Conservation (phyloP, 92 coral and sea anemone species). For the Heliopora coerulea region DNA sequence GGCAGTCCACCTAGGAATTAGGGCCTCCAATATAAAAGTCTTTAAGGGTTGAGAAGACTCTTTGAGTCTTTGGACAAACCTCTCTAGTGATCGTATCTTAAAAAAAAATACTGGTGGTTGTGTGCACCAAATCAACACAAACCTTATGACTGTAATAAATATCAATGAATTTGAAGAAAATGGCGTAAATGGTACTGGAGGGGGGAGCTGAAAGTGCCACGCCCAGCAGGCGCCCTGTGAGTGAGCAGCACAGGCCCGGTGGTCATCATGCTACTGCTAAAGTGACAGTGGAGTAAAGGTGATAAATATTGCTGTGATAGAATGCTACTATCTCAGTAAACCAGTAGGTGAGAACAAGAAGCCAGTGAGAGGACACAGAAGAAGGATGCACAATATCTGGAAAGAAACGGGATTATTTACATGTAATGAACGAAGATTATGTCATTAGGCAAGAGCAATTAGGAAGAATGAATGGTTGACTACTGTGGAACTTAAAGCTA, state of each 20-base stretch:
- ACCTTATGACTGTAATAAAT: too few relatives aligned
- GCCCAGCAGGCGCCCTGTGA: conserved; percentile 44
- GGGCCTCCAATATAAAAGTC: too few relatives aligned
- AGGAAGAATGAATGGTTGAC: conserved; percentile 35
- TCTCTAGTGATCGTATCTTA: too few relatives aligned
- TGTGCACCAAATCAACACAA: too few relatives aligned
- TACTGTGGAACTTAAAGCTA: too few relatives aligned
- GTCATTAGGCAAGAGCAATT: conserved; percentile 10
- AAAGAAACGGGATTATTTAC: conserved; percentile 26
- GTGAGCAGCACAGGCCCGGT: conserved; percentile 46
- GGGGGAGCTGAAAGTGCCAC: conserved; percentile 41
- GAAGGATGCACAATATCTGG: conserved; percentile 29
- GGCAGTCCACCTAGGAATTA: too few relatives aligned
- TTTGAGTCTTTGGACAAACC: too few relatives aligned
- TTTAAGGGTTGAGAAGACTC: too few relatives aligned
- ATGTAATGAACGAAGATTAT: conserved; percentile 20
- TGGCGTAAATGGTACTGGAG: conserved; percentile 44
- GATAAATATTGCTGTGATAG: conserved; percentile 39
- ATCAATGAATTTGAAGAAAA: not conserved
- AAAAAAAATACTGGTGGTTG: too few relatives aligned
- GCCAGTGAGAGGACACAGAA: conserved; percentile 34
- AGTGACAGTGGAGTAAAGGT: conserved; percentile 8
- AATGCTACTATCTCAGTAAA: conserved; percentile 35
- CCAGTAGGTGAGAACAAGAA: not conserved
- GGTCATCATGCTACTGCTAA: conserved; percentile 40